Evolutionary conservation across 2,888 invertebrate genomes (phyloP).

Genomic region (Tetranychus piercei): DNA sequence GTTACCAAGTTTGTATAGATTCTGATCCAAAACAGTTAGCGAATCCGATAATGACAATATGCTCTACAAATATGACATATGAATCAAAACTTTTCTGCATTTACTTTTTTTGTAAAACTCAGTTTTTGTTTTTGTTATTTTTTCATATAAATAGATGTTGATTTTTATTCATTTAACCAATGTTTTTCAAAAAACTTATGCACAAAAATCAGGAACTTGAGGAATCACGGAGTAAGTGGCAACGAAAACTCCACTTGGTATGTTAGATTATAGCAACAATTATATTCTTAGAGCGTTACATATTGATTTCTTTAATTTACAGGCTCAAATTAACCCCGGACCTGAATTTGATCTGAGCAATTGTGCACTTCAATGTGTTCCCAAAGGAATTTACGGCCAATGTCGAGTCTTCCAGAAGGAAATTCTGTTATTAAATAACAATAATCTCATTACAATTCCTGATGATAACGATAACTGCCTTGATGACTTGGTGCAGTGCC

Average conservation of each 20-base stretch:
- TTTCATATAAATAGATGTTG: too few relatives aligned
- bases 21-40: too few relatives aligned
- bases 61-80: too few relatives aligned
- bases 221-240: not conserved
- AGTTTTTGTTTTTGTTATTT: too few relatives aligned
- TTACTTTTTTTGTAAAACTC: too few relatives aligned
- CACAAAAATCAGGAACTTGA: not conserved
- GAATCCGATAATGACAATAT: too few relatives aligned
- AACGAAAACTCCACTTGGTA: slow-evolving; percentile 7
- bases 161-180: too few relatives aligned
- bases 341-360: not conserved
- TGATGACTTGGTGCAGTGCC: not conserved
- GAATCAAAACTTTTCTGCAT: too few relatives aligned
- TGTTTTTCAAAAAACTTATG: too few relatives aligned
- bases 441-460: not conserved
- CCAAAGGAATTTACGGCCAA: not conserved
- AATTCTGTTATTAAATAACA: not conserved
- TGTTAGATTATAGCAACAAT: not conserved
- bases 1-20: too few relatives aligned
- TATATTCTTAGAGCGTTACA: not conserved
- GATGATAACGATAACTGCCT: not conserved
- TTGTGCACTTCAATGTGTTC: not conserved
- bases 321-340: slow-evolving; percentile 3
- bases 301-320: not conserved
- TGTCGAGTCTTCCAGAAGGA: not conserved